These are phyloP conservation scores for Bugulina stolonifera DNA, from an alignment of 2,888 invertebrate species.

Conservation along the genomic window DNA sequence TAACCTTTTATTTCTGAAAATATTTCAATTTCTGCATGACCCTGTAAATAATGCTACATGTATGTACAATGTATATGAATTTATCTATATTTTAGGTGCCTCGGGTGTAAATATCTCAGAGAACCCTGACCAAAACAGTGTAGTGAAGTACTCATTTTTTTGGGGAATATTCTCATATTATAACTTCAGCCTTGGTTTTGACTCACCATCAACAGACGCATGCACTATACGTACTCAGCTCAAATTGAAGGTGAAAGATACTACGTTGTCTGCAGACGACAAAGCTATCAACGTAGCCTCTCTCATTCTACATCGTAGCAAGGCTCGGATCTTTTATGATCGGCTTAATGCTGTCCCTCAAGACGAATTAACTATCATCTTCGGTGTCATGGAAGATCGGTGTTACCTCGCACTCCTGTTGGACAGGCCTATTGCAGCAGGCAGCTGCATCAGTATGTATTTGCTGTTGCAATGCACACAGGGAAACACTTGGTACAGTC, in stretches of 20 bases:
- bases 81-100: neutral
- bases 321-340: neutral
- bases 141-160: neutral
- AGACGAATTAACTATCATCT: neutral
- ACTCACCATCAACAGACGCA: neutral
- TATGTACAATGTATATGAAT: no score
- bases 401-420: neutral
- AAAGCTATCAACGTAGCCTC: neutral
- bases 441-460: conserved; percentile 9
- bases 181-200: neutral
- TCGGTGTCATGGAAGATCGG: conserved; percentile 4
- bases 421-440: neutral
- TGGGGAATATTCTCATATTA: conserved; percentile 16
- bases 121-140: neutral
- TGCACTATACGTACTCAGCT: neutral
- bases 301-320: neutral
- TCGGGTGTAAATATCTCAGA: neutral
- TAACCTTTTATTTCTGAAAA: neutral
- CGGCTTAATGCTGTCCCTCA: neutral
- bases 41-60: no score
- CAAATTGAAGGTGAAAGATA: conserved; percentile 4
- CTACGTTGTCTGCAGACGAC: neutral
- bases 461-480: neutral
- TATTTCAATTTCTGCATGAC: neutral
- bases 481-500: neutral